Evolutionary conservation across 2,113 vertebrate species (phyloP).

Genomic region (Podiceps cristatus): DNA sequence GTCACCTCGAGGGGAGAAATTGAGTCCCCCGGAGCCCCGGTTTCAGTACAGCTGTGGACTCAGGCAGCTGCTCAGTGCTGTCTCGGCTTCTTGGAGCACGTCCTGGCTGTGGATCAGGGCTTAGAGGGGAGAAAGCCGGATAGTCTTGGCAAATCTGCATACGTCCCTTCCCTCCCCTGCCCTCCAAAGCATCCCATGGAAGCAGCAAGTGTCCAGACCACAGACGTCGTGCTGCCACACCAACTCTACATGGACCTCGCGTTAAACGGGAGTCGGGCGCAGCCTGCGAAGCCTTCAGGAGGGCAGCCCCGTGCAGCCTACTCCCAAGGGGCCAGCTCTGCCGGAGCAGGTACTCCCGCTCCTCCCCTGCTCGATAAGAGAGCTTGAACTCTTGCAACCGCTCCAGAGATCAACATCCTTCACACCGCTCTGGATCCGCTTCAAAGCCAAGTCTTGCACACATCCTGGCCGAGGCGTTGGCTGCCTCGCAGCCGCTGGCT

Average conservation of each 20-base stretch:
- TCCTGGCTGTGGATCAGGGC: not conserved
- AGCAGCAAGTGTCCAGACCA: not conserved
- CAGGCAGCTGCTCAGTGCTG: not conserved
- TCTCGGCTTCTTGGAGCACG: not conserved
- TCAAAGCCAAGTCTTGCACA: conserved; percentile 27
- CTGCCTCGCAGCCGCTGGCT: conserved; percentile 33
- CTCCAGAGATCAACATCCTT: conserved; percentile 21
- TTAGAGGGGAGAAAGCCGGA: not conserved
- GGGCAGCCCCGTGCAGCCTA: not conserved
- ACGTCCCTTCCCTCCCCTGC: not conserved
- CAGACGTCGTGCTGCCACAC: not conserved
- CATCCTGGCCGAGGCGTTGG: conserved; percentile 46
- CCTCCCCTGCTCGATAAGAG: not conserved
- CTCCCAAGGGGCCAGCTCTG: not conserved
- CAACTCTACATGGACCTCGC: accelerated
- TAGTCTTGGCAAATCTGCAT: not conserved
- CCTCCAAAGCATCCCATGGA: not conserved
- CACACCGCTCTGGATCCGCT: not conserved
- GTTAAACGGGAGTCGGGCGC: not conserved
- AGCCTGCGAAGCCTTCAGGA: not conserved
- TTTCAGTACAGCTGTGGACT: not conserved
- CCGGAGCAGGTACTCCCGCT: not conserved
- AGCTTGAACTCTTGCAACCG: not conserved
- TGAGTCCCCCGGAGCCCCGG: not conserved
- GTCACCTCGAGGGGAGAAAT: not conserved